These are phyloP conservation scores for Onychostoma macrolepis DNA, from an alignment of 2,113 vertebrate species.

Conservation along the genomic window DNA sequence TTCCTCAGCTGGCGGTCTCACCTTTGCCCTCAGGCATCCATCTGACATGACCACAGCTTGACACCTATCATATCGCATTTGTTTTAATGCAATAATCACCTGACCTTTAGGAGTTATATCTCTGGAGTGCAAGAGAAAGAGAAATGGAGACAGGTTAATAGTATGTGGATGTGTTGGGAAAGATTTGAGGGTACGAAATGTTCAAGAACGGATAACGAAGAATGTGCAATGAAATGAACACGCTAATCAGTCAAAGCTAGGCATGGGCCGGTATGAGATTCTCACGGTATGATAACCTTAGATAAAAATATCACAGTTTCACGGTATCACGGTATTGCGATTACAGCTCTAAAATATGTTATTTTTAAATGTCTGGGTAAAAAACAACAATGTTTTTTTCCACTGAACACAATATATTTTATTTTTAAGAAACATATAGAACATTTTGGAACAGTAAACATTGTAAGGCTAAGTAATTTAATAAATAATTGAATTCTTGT, in stretches of 20 bases:
- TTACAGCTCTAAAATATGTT: too few species aligned
- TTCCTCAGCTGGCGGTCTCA: not conserved
- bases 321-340: too few species aligned
- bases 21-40: not conserved
- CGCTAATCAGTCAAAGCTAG: not conserved
- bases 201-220: not conserved
- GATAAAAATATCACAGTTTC: too few species aligned
- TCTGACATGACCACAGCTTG: slow-evolving; percentile 36
- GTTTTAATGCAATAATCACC: slow-evolving; percentile 17
- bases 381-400: too few species aligned
- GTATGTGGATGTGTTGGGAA: not conserved
- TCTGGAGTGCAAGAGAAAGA: not conserved
- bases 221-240: not conserved
- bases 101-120: slow-evolving; percentile 31
- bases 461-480: too few species aligned
- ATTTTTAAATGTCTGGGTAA: too few species aligned
- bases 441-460: too few species aligned
- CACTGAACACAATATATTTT: too few species aligned
- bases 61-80: slow-evolving; percentile 15
- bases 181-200: not conserved
- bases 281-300: too few species aligned
- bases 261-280: too few species aligned
- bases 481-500: too few species aligned
- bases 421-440: too few species aligned
- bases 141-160: not conserved